Base-by-base conservation (phyloP, 2,888 invertebrate species). In the Dicyrtomina minuta region DNA sequence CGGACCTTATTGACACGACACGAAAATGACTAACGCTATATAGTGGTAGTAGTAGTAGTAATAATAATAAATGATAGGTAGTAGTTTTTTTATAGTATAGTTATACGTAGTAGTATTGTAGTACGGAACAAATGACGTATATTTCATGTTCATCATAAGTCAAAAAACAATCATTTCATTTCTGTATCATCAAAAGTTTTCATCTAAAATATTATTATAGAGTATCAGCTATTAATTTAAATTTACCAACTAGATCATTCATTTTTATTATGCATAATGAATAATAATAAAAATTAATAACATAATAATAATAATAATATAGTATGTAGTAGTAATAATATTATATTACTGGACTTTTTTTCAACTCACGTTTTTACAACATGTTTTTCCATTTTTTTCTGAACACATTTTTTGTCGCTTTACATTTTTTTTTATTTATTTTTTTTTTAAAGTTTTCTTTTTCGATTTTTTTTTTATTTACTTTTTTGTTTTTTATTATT, bases 341-440 rank as follows among this genome's bases (percentile, higher is more conserved):
- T 59, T 33, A 59, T 39, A 49, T 66, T 66, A 67, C 60, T 67
- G 67, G 67, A 67, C 67, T 67, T 58, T 67, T 66, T 56, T 67
- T 58, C 24, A 43, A 39, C 59, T 44, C 67, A 55, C 20, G 27
- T 39, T 46, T 62, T 65, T 71, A 70, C 62, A 67, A 62, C 13
- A 51, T 24, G 59, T 51, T 70, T 72, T 72, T 72, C 66, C 69
- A 56, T 66, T 68, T 73, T 74, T 70, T 72, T 72, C 68, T 74
- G 74, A 74, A 72, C 72, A 74, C 72, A 70, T 70, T 70, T n/a
- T 71, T 70, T 72, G 60, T 72, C 64, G n/a, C 33, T 70, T 64
- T 70, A 69, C 39, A 60, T 27, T 27, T 65, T 68, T 68, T 68
- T 64, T 66, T 66, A 69, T 72, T 74, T 69, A 33, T 51, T n/a